These are phyloP conservation scores for Diarsia dahlii DNA, from an alignment of 2,888 invertebrate genomes.

Conservation along the genomic window DNA sequence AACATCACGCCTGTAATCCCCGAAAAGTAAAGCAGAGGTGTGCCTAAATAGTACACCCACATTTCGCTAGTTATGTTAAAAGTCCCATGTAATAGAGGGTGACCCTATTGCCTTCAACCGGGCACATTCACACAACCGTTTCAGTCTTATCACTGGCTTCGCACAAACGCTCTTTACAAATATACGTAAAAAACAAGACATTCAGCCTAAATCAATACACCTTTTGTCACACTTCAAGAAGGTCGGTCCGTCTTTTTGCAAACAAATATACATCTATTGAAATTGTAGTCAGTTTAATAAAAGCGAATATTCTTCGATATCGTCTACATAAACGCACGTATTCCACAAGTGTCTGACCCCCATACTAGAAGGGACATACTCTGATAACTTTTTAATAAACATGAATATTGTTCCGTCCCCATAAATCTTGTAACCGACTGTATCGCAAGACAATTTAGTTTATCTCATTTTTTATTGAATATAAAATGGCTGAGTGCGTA, in stretches of 20 bases:
- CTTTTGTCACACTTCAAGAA: neutral
- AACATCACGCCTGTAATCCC: no score
- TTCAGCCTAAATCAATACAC: neutral
- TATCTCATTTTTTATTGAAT: conserved; percentile 90
- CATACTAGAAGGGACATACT: conserved; percentile 59
- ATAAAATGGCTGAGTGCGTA: conserved; percentile 88
- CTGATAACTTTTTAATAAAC: conserved; percentile 69
- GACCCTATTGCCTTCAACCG: no score
- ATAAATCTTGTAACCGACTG: conserved; percentile 81
- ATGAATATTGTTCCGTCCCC: conserved; percentile 69
- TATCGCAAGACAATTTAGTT: conserved; percentile 86
- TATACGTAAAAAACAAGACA: neutral
- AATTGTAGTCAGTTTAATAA: conserved; percentile 6
- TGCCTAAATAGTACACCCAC: no score
- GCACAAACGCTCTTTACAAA: neutral
- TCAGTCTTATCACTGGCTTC: neutral
- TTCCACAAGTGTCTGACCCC: conserved; percentile 65
- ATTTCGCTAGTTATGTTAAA: no score
- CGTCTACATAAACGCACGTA: conserved; percentile 26
- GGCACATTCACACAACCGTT: no score
- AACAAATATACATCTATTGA: neutral
- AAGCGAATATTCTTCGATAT: conserved; percentile 27
- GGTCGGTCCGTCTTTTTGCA: neutral
- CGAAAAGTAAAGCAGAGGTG: no score
- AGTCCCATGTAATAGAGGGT: no score